Evolutionary conservation across 1,140 invertebrate species (phyloP).

Genomic region (Leucophenga varia): DNA sequence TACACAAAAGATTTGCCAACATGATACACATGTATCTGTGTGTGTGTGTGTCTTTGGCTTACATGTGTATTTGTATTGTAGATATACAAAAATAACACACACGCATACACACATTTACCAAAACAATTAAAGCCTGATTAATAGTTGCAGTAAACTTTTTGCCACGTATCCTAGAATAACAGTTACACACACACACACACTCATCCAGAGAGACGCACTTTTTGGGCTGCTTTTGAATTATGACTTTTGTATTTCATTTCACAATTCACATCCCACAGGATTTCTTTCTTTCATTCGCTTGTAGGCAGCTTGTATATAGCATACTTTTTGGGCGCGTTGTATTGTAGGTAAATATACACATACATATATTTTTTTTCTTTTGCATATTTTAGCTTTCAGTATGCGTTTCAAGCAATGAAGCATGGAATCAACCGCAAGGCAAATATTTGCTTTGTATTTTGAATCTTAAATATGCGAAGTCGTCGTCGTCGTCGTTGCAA

Average conservation of each 20-base stretch:
- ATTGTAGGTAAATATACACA: no score
- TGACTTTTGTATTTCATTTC: conserved; percentile 53
- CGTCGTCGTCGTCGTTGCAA: no score
- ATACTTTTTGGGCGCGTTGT: conserved; percentile 46
- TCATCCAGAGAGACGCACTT: no score
- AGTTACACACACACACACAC: no score
- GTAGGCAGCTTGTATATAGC: no score
- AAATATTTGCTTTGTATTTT: conserved; percentile 1
- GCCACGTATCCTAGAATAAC: conserved; percentile 37
- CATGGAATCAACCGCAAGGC: background rate
- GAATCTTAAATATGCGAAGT: no score
- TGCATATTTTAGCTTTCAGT: no score
- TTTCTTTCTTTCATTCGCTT: no score
- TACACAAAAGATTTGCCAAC: conserved; percentile 52
- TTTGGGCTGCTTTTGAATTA: conserved; percentile 33
- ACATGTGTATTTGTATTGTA: conserved; percentile 15
- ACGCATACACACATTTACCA: conserved; percentile 28
- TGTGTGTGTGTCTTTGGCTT: conserved; percentile 5
- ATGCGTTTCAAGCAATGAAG: conserved; percentile 1
- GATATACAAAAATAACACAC: conserved; percentile 11
- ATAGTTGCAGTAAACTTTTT: conserved; percentile 47
- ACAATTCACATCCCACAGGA: no score
- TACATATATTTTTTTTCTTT: conserved; percentile 28
- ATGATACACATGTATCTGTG: conserved; percentile 42
- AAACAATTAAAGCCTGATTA: conserved; percentile 54